Base-by-base conservation (phyloP, 2,113 vertebrate species). In the Lamprologus callipterus region DNA sequence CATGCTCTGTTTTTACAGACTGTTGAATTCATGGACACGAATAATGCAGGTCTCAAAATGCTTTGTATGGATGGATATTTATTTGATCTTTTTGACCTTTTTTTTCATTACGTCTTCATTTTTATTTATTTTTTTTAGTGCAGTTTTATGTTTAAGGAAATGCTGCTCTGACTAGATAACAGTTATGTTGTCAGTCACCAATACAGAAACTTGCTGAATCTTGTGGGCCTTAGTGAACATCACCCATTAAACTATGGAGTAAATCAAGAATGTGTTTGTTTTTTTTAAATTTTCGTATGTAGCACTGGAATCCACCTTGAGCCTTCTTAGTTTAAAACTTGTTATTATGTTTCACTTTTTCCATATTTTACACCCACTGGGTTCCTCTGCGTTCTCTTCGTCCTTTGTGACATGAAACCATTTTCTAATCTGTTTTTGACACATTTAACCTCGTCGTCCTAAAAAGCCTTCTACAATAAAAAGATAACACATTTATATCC, bases 1-100 rank as follows among this genome's bases (percentile, higher is more conserved):
- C 60, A 1, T n/a, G 0, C 60, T 65, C 31, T 0, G 35, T 0
- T 70, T 70, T 40, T 70, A 40, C 63, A 23, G 12, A 42, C 37
- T 23, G 7, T 70, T 23, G n/a, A 12, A 23, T 42, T 45, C 23
- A 47, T 47, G 42, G 23, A 28, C 2, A 7, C 0, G 1, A 75
- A 4, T 21, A 40, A 37, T 70, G 3, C n/a, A 42, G 65, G 7
- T 21, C 21, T 70, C 7, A 75, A 0, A 73, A 63, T 70, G 8
- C n/a, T 70, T 70, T 23, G 4, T 1, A 9, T 35, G 2, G 40
- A 26, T 9, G 21, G 40, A 70, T 42, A 70, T 23, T 23, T 3
- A 16, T 23, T 42, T 70, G 4, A 12, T 13, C 33, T 37, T 37
- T 70, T 16, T 70, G 37, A 70, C 28, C 5, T 70, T 70, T 70